Conservation (phyloP, 2,888 invertebrate species). For the Ganaspis brasiliensis region DNA sequence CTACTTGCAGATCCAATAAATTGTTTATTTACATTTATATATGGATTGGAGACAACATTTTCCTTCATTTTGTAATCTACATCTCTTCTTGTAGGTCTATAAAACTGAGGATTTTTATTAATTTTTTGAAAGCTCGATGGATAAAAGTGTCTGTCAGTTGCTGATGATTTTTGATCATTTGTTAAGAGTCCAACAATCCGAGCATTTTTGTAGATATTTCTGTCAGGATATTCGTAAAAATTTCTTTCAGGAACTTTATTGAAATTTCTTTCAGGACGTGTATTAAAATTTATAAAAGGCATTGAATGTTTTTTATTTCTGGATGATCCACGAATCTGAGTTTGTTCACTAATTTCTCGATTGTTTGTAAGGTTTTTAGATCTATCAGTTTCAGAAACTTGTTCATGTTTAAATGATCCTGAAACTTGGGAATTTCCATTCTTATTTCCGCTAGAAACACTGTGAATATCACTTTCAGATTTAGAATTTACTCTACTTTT, state of each 20-base stretch:
- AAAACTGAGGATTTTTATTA: background rate
- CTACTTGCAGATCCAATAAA: background rate
- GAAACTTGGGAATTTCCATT: background rate
- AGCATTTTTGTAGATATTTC: background rate
- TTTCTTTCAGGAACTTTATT: background rate
- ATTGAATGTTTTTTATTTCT: background rate
- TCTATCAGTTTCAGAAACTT: background rate
- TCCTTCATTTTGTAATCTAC: background rate
- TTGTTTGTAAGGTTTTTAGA: background rate
- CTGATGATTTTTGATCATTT: background rate
- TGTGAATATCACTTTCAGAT: background rate
- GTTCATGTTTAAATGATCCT: background rate
- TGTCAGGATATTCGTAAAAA: background rate
- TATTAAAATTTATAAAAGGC: no score
- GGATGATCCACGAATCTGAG: background rate
- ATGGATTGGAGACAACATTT: no score
- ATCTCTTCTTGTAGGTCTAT: background rate
- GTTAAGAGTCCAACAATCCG: background rate
- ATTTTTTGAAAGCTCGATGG: background rate
- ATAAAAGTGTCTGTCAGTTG: background rate
- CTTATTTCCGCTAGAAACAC: background rate
- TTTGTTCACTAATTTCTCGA: background rate
- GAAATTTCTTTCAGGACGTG: no score
- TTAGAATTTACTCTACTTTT: background rate
- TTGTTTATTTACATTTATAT: background rate